Evolutionary conservation across 2,797 vertebrate species (phyloP).

Genomic region (Selene dorsalis): DNA sequence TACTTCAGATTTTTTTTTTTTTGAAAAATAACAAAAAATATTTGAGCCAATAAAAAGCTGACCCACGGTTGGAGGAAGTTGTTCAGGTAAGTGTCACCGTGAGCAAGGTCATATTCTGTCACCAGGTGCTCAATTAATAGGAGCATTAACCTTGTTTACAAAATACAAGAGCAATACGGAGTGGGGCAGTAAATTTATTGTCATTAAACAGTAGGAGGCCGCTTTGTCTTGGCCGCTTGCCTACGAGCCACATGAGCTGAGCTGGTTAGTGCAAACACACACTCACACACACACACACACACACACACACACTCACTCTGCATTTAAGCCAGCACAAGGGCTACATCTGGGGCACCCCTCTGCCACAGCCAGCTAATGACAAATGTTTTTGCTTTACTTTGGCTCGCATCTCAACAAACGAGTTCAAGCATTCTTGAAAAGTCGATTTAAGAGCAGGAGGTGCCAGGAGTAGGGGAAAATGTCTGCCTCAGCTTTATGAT

Average conservation of each 20-base stretch:
- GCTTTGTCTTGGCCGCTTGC: conserved; percentile 89
- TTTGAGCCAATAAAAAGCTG: conserved; percentile 17
- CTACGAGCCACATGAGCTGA: conserved; percentile 79
- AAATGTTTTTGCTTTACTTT: conserved; percentile 78
- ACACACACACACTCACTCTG: conserved; percentile 38
- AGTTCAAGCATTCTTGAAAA: conserved; percentile 82
- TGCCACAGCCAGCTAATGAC: conserved; percentile 72
- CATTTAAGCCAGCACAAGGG: conserved; percentile 60
- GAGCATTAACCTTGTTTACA: conserved; percentile 97
- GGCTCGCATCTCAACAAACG: conserved; percentile 80
- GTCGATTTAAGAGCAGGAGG: conserved; percentile 91
- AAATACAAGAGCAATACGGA: conserved; percentile 93
- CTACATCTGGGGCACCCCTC: conserved; percentile 74
- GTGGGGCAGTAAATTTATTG: conserved; percentile 94
- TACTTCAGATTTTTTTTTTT: background rate
- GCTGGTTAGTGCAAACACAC: conserved; percentile 77
- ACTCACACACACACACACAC: conserved; percentile 42
- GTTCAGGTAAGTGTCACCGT: conserved; percentile 83
- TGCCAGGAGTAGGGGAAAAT: conserved; percentile 89
- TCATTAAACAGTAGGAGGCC: conserved; percentile 95
- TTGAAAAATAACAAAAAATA: background rate
- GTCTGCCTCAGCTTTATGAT: conserved; percentile 91
- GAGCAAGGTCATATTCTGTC: conserved; percentile 90
- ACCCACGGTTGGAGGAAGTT: conserved; percentile 34
- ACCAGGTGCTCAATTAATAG: conserved; percentile 95